Percentiles rank a stretch among this genome's conserved stretches.
These are phyloP conservation scores for Aelia acuminata DNA, from an alignment of 2,888 invertebrate genomes.

Conservation along the genomic window DNA sequence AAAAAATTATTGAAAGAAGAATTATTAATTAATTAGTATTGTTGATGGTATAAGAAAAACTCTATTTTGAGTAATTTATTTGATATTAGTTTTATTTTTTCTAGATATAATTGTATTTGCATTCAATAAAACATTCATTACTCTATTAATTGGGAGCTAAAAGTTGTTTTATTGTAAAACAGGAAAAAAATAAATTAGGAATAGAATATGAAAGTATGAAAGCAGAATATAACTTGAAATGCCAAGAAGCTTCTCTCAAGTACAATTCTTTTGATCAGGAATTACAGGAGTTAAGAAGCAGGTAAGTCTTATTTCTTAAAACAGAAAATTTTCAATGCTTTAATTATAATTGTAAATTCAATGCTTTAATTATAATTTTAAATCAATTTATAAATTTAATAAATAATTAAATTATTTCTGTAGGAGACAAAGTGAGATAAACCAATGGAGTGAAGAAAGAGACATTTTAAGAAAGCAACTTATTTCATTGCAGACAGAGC, in stretches of 20 bases:
- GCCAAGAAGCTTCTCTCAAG: constrained; percentile 57
- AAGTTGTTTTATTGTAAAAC: not conserved
- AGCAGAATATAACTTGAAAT: constrained; percentile 53
- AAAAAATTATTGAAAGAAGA: too few relatives aligned
- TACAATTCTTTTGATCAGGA: constrained; percentile 60
- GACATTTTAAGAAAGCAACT: constrained; percentile 61
- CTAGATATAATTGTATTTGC: not conserved
- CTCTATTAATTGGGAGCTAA: not conserved
- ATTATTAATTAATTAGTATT: too few relatives aligned
- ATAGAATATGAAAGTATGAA: constrained; percentile 61
- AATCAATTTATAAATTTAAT: too few relatives aligned
- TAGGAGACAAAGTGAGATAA: constrained; percentile 59
- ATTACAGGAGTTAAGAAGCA: constrained; percentile 61
- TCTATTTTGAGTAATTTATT: too few relatives aligned
- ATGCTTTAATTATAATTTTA: too few relatives aligned
- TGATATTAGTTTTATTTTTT: not conserved
- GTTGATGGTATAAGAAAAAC: too few relatives aligned
- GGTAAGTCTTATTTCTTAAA: constrained; percentile 44
- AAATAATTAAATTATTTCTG: too few relatives aligned
- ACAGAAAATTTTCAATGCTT: not conserved
- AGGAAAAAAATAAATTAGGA: constrained; percentile 62
- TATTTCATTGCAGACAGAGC: constrained; percentile 57
- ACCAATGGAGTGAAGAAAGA: constrained; percentile 61
- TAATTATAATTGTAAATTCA: not conserved
- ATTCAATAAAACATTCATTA: not conserved